Evolutionary conservation across 2,888 invertebrate species (phyloP).

Genomic region (Aelia acuminata): DNA sequence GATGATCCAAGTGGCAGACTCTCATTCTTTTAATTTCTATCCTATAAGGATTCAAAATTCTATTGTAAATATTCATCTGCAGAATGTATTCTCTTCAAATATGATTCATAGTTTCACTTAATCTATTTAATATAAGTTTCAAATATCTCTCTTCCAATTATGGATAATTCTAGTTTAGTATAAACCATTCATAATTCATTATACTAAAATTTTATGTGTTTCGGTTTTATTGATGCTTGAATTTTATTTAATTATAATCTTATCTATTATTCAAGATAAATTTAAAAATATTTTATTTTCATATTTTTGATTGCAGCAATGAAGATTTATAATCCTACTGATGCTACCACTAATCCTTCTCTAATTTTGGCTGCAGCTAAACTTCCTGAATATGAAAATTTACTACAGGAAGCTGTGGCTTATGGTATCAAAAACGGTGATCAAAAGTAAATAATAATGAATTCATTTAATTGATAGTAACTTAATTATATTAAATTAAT

Average conservation of each 20-base stretch:
- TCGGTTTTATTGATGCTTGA: background rate
- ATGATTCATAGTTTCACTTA: too few relatives aligned
- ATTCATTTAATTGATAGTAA: background rate
- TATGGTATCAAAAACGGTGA: slow-evolving; percentile 75
- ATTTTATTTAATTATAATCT: background rate
- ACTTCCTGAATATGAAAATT: slow-evolving; percentile 91
- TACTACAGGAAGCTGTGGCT: slow-evolving; percentile 91
- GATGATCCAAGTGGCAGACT: too few relatives aligned
- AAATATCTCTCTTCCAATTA: background rate
- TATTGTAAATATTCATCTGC: too few relatives aligned
- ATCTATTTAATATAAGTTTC: background rate
- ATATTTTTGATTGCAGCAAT: slow-evolving; percentile 78
- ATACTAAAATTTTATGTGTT: background rate
- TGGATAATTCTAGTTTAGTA: background rate
- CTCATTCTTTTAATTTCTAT: too few relatives aligned
- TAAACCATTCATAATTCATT: background rate
- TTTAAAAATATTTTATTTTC: background rate
- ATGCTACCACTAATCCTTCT: slow-evolving; percentile 99
- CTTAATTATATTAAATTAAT: background rate
- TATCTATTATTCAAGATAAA: background rate
- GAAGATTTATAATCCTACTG: slow-evolving; percentile 94
- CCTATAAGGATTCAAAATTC: too few relatives aligned
- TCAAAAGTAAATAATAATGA: background rate
- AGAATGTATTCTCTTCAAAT: too few relatives aligned
- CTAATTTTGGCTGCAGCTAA: slow-evolving; percentile 94